Evolutionary conservation across 1,140 invertebrate genomes (phyloP).

Genomic region (Stegodyphus mimosarum): DNA sequence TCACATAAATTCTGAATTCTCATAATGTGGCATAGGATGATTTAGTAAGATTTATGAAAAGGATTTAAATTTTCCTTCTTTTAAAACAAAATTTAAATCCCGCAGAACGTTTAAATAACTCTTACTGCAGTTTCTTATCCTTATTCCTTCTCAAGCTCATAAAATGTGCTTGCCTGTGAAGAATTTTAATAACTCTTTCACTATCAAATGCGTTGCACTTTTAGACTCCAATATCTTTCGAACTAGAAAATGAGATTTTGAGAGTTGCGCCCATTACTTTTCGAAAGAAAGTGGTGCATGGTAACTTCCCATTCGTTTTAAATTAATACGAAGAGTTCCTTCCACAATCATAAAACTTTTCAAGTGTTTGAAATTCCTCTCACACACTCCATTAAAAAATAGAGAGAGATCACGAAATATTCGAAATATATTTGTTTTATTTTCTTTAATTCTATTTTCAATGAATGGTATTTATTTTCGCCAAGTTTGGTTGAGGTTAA

Average conservation of each 20-base stretch:
- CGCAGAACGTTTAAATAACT: too few relatives aligned
- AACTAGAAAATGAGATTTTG: constrained; percentile 32
- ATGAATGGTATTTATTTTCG: too few relatives aligned
- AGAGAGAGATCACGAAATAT: neutral
- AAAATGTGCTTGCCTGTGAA: constrained; percentile 25
- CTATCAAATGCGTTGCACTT: constrained; percentile 12
- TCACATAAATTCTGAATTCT: neutral
- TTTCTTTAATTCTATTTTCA: too few relatives aligned
- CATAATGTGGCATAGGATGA: neutral
- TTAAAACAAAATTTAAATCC: constrained; percentile 4
- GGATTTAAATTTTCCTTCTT: constrained; percentile 9
- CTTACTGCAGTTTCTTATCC: too few relatives aligned
- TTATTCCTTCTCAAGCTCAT: neutral
- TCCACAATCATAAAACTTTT: neutral
- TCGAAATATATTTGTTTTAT: too few relatives aligned
- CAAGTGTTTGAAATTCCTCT: neutral
- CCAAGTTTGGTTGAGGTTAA: too few relatives aligned
- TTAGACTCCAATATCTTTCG: constrained; percentile 23
- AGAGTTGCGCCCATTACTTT: neutral
- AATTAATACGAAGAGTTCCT: neutral
- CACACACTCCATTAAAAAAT: neutral
- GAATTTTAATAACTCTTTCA: constrained; percentile 36
- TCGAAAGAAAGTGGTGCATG: too few relatives aligned
- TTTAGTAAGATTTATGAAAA: constrained; percentile 24
- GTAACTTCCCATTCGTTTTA: neutral